phyloP scores from a whole-genome alignment of 2,888 invertebrate species.

The Caenorhabditis sp. region DNA sequence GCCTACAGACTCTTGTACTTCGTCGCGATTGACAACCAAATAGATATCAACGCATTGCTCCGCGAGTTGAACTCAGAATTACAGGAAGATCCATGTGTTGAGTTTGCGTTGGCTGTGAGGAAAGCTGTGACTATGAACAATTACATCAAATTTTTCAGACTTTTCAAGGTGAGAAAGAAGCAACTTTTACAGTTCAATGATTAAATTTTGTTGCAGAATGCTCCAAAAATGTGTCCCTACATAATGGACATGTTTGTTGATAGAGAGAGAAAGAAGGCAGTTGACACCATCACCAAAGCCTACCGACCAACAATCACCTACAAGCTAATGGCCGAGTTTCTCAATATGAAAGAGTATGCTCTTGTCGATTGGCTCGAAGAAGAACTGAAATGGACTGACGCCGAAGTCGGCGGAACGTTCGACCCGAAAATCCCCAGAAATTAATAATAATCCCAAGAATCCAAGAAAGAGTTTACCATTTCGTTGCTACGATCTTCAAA shows the following conservation, averaged over 20 bases:
- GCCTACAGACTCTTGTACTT: conserved; percentile 97
- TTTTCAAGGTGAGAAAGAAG: conserved; percentile 86
- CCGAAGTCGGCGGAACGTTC: conserved; percentile 53
- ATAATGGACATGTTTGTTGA: conserved; percentile 98
- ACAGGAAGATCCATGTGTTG: conserved; percentile 81
- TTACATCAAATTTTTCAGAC: conserved; percentile 93
- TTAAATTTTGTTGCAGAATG: conserved; percentile 84
- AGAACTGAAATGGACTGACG: conserved; percentile 87
- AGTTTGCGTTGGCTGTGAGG: conserved; percentile 89
- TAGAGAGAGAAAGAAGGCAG: conserved; percentile 93
- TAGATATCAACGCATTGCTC: conserved; percentile 96
- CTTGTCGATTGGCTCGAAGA: conserved; percentile 91
- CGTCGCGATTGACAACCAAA: conserved; percentile 96
- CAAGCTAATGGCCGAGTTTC: conserved; percentile 91
- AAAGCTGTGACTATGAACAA: conserved; percentile 96
- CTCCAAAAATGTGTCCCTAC: conserved; percentile 96
- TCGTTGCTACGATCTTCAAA: background rate
- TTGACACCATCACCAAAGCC: conserved; percentile 96
- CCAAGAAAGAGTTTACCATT: background rate
- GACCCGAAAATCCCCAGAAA: conserved; percentile 58
- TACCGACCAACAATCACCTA: conserved; percentile 93
- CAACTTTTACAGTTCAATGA: too few relatives aligned
- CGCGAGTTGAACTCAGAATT: conserved; percentile 84
- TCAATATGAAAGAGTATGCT: conserved; percentile 91
- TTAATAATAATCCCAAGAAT: conserved; percentile 20